Percentiles rank a stretch among this genome's conserved stretches.
phyloP scores from a whole-genome alignment of 2,888 invertebrate species.

The Hofmannophila pseudospretella region DNA sequence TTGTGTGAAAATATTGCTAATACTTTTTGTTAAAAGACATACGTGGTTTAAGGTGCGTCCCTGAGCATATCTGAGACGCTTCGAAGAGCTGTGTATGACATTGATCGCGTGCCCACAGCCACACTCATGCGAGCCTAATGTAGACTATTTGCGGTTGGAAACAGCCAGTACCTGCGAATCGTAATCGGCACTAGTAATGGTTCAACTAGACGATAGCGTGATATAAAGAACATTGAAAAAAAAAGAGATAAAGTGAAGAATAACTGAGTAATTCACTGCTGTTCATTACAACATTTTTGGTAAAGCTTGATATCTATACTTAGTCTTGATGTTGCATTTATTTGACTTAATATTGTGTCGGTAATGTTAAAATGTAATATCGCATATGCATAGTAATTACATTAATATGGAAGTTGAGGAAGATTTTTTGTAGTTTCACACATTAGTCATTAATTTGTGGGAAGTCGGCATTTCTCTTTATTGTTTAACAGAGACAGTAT shows the following conservation, averaged over 20 bases:
- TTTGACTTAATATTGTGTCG: no score
- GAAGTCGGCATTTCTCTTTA: slow-evolving; percentile 14
- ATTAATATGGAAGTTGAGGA: no score
- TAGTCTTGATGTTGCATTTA: no score
- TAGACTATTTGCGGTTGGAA: slow-evolving; percentile 57
- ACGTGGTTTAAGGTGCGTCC: not conserved
- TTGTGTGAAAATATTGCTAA: no score
- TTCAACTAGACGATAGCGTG: slow-evolving; percentile 11
- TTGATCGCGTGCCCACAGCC: slow-evolving; percentile 49
- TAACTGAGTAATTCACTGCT: no score
- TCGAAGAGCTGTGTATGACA: slow-evolving; percentile 25
- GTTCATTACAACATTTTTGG: no score
- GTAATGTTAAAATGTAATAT: no score
- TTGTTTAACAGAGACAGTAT: slow-evolving; percentile 7
- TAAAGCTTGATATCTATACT: no score
- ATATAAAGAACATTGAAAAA: no score
- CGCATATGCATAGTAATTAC: no score
- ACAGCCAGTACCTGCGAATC: slow-evolving; percentile 30
- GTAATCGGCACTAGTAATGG: slow-evolving; percentile 30
- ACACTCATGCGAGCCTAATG: slow-evolving; percentile 44
- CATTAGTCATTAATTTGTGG: slow-evolving; percentile 12
- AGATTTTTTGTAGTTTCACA: slow-evolving; percentile 6
- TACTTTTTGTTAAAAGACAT: no score
- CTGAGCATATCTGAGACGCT: slow-evolving; percentile 9
- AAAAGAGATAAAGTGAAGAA: no score